phyloP scores from a whole-genome alignment of 1,140 invertebrate genomes.

The Drosophila sucinea region DNA sequence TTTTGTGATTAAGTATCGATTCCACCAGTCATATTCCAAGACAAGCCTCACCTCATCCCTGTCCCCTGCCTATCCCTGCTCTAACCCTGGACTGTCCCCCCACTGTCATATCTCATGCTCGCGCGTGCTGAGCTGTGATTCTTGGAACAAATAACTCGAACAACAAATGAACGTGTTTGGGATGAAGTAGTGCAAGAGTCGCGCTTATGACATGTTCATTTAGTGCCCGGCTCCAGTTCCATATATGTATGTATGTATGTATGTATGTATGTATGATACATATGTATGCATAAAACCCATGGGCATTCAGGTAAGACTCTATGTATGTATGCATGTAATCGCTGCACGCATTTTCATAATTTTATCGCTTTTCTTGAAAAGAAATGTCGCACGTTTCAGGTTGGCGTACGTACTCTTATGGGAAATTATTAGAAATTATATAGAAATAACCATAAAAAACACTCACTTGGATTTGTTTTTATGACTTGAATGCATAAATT shows the following conservation, averaged over 20 bases:
- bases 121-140: constrained; percentile 72
- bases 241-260: constrained; percentile 57
- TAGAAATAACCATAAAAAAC: constrained; percentile 68
- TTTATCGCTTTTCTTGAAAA: constrained; percentile 79
- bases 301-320: not conserved
- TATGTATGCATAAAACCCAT: constrained; percentile 10
- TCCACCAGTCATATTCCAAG: constrained; percentile 47
- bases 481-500: constrained; percentile 80
- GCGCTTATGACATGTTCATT: constrained; percentile 75
- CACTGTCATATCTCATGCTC: constrained; percentile 28
- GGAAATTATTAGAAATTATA: constrained; percentile 60
- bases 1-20: constrained; percentile 58
- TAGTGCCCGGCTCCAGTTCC: constrained; percentile 41
- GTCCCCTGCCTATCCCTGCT: not conserved
- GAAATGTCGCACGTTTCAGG: constrained; percentile 47
- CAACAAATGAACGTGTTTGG: constrained; percentile 66
- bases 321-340: not conserved
- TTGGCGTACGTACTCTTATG: constrained; percentile 51
- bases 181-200: constrained; percentile 35
- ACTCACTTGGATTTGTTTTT: constrained; percentile 49
- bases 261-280: constrained; percentile 33
- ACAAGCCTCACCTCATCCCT: not conserved
- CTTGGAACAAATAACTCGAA: constrained; percentile 70
- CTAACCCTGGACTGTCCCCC: not conserved
- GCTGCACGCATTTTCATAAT: constrained; percentile 70